Evolutionary conservation across 2,113 vertebrate species (phyloP), one percentile per base, ranked within the genome.

Genomic region (Oryzias curvinotus): DNA sequence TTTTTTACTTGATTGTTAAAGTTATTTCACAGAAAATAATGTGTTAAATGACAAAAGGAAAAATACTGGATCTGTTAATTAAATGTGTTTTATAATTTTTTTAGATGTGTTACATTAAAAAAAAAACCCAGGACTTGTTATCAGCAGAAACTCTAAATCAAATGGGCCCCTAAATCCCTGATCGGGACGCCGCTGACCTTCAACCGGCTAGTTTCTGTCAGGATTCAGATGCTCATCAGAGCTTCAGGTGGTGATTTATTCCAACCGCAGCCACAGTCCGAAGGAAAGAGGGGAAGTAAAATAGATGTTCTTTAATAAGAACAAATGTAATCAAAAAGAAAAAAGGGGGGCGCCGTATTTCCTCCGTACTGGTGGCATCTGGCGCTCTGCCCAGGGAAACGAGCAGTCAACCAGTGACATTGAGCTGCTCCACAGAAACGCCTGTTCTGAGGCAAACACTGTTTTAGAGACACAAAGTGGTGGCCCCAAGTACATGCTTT

Each of bases 281-380:
- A 49, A 48, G 52, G 48, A 53, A 45, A 61, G 59, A 62, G 5
- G 26, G 56, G 46, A 30, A 62, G 51, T 1, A 43, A 43, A 56
- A 80, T 71, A 67, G 57, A 68, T 73, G 65, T 18, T 43, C 30
- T 69, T 57, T 75, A 83, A 82, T 76, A 57, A 78, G 76, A 51
- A 73, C 73, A 83, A 85, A 86, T 78, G 75, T 53, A 62, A 57
- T 60, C 7, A 14, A 70, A 57, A 57, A 67, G 68, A 64, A 56
- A n/a, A 70, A 51, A 4, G 4, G 23, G 51, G 49, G 48, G 62
- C 49, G 46, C 52, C 17, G 52, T 57, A 57, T 81, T 85, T 65
- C 68, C 61, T 8, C 14, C 52, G 4, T 73, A 80, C 79, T 75
- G 75, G 82, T 82, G 64, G n/a, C 5, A n/a, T 49, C 57, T 73